Percentiles rank a stretch among this genome's conserved stretches.
phyloP scores from a whole-genome alignment of 2,113 vertebrate genomes.

The rat (Rattus norvegicus) region DNA sequence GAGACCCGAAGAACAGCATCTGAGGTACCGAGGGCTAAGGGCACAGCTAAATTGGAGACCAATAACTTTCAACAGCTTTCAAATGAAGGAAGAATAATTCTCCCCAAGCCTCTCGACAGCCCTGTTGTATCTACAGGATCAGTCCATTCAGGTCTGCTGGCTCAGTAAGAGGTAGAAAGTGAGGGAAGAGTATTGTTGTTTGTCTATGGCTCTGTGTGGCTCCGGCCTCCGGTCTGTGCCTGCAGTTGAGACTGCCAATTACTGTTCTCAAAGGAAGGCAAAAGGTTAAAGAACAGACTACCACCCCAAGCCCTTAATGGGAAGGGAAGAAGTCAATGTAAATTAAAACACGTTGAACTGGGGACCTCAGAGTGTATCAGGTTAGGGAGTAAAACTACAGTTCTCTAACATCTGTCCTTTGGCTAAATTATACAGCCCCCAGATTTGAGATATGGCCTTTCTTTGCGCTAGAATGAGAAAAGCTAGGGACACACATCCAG shows the following conservation, averaged over 20 bases:
- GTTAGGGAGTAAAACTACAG: conserved; percentile 27
- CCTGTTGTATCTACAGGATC: not conserved
- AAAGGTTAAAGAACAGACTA: not conserved
- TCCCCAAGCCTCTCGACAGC: not conserved
- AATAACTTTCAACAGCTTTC: conserved; percentile 9
- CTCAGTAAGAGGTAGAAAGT: not conserved
- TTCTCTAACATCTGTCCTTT: conserved; percentile 17
- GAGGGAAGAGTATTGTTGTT: not conserved
- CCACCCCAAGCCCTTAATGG: not conserved
- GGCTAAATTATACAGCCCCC: conserved; percentile 39
- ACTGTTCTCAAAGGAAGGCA: conserved; percentile 2
- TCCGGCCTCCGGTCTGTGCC: not conserved
- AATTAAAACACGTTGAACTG: conserved; percentile 18
- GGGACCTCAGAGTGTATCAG: not conserved
- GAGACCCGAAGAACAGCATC: not conserved
- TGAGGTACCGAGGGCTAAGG: not conserved
- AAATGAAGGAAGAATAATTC: not conserved
- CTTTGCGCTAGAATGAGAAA: conserved; percentile 54
- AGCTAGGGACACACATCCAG: conserved; percentile 22
- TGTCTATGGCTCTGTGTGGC: not conserved
- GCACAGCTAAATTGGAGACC: not conserved
- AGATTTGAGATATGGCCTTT: conserved; percentile 35
- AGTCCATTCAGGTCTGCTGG: not conserved
- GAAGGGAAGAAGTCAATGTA: conserved; percentile 43
- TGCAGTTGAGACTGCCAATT: not conserved